A percentile compares a stretch with the other conserved stretches of the same genome.
phyloP scores from a whole-genome alignment of 1,140 invertebrate species.

The Pomacea maculata region DNA sequence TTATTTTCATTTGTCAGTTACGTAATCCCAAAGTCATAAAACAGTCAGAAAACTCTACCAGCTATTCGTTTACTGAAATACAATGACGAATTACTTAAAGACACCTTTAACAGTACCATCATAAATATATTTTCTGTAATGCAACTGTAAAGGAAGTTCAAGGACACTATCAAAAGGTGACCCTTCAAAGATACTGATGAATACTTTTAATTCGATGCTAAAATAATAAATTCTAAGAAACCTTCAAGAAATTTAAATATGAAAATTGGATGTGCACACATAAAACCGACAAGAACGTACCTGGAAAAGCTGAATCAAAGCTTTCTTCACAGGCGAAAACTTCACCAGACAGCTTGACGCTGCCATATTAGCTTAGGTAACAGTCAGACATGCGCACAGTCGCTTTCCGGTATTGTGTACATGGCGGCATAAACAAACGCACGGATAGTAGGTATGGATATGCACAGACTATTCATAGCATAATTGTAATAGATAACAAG shows the following conservation, averaged over 20 bases:
- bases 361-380: conserved; percentile 38
- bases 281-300: conserved; percentile 27
- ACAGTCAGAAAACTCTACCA: too few species aligned
- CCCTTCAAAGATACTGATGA: not conserved
- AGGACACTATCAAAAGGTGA: conserved; percentile 4
- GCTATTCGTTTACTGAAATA: too few species aligned
- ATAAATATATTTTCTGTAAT: too few species aligned
- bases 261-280: not conserved
- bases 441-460: not conserved
- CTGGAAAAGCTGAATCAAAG: conserved; percentile 44
- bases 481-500: too few species aligned
- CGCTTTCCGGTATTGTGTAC: conserved; percentile 9
- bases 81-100: too few species aligned
- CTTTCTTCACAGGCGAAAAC: conserved; percentile 40
- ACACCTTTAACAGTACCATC: too few species aligned
- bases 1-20: too few species aligned
- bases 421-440: conserved; percentile 35
- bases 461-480: too few species aligned
- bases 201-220: not conserved
- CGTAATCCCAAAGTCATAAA: too few species aligned
- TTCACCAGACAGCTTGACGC: conserved; percentile 32
- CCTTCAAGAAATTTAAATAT: not conserved
- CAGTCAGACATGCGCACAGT: conserved; percentile 6
- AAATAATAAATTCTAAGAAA: not conserved
- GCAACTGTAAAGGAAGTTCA: not conserved